Conservation (phyloP, 2,113 vertebrate genomes). For the Nannobrachium achirus region DNA sequence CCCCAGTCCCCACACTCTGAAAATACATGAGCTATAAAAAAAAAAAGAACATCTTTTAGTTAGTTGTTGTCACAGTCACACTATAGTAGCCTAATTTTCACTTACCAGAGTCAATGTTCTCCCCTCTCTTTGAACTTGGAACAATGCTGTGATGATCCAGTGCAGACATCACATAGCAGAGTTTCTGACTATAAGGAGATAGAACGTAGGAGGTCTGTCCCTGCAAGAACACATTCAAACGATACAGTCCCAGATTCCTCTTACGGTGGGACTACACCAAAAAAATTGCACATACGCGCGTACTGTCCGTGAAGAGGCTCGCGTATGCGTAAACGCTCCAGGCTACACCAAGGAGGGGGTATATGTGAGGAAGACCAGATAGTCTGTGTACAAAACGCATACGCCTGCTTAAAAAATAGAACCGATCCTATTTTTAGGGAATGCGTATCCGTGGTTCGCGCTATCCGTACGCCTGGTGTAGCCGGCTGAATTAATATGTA, state of each 20-base stretch:
- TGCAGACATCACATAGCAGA: slow-evolving; percentile 44
- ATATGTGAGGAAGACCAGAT: no score
- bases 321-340: no score
- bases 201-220: slow-evolving; percentile 56
- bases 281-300: no score
- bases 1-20: not conserved
- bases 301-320: no score
- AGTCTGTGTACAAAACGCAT: no score
- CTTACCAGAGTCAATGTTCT: slow-evolving; percentile 41
- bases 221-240: slow-evolving; percentile 14
- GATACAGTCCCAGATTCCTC: slow-evolving; percentile 47
- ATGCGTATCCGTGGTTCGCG: no score
- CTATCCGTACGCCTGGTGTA: no score
- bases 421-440: no score
- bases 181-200: slow-evolving; percentile 42
- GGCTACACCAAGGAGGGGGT: no score
- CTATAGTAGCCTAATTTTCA: not conserved
- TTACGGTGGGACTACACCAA: no score
- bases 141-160: slow-evolving; percentile 34
- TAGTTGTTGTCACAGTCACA: not conserved
- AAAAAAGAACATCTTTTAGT: not conserved
- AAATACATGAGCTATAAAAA: not conserved
- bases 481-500: no score
- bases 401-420: no score
- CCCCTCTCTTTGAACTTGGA: slow-evolving; percentile 16